Evolutionary conservation across 1,140 invertebrate genomes (phyloP), one percentile per base, ranked within the genome.

Genomic region (Meloidogyne exigua): DNA sequence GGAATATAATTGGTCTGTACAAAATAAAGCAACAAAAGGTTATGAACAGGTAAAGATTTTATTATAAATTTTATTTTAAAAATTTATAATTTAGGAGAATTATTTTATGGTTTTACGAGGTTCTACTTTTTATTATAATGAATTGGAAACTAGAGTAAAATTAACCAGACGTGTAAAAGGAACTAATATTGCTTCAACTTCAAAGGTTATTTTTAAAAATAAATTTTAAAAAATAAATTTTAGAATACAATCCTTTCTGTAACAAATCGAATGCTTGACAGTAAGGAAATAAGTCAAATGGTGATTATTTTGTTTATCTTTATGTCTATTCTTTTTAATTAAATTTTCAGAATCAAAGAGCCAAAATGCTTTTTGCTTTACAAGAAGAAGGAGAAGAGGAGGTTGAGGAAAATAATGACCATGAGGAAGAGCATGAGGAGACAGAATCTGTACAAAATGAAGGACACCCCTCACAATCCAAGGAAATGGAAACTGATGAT

Each of bases 1-100:
- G 81, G 94, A 96, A 88, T 96, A 96, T 85, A 95, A 96, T 84
- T 83, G 95, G 96, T 98, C 97, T 89, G 95, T 98, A 2, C 98
- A 98, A 88, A 97, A 94, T 88, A 98, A 98, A 90, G 92, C 94
- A 0, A 95, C 93, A 0, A 95, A 96, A 88, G 95, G 95, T 57
- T 98, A 97, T 85, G 95, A 98, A 89, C 65, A 76, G 69, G 96
- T 98, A 88, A 98, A 96, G 10, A 21, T n/a, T 26, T 39, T 39
- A 7, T 7, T 15, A 21, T 9, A 68, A 68, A 7, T 18, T 42
- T 36, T 18, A 36, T n/a, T 10, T 36, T 39, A n/a, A 67, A n/a
- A 67, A 18, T 68, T 25, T 68, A 32, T 68, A 4, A 36, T n/a
- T 68, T 7, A 32, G 28, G 28, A 36, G 15, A 68, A 68, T 88